Evolutionary conservation across 2,797 vertebrate genomes (phyloP), one percentile per base, ranked within the genome.

Genomic region (Buceros bicornis): DNA sequence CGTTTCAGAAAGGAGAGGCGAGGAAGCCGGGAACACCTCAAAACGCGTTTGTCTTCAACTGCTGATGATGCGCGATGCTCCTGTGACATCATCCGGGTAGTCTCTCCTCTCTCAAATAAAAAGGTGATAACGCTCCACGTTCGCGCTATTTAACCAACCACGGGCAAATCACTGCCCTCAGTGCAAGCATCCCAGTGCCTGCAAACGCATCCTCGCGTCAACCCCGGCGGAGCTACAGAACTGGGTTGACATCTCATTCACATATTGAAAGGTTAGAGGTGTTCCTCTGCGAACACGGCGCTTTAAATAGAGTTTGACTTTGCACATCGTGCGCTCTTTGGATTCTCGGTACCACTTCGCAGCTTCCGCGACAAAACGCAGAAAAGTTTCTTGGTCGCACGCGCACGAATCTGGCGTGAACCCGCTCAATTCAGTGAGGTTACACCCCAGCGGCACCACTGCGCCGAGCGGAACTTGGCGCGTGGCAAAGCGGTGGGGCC

Each of bases 401-500:
- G 5, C 60, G 71, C 25, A 1, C 1, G 13, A 53, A 85, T 11
- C 85, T 90, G 91, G 89, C 86, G 5, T 0, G 5, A 10, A 5
- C 8, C 76, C 82, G 47, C 8, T 0, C 6, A 11, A 54, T 20
- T 31, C 2, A 19, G 24, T 2, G 0, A 8, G 26, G 18, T 3
- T 35, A 2, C 56, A 26, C 8, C 74, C 65, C 4, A 6, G 1
- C 9, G 45, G 5, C 1, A 5, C 29, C 10, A 1, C 4, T 0
- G 40, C 1, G 12, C 40, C 47, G 2, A 28, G 31, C 1, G 42
- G 56, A 51, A 42, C 2, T 48, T 3, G 2, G 17, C 2, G 0
- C 10, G 8, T 0, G 0, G 1, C 45, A 19, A 11, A 11, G 0
- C 3, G 31, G 6, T 0, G 10, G 18, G 17, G 37, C 24, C 54